Conservation (phyloP, 2,888 invertebrate genomes). For the Ennomos fuscantarius region DNA sequence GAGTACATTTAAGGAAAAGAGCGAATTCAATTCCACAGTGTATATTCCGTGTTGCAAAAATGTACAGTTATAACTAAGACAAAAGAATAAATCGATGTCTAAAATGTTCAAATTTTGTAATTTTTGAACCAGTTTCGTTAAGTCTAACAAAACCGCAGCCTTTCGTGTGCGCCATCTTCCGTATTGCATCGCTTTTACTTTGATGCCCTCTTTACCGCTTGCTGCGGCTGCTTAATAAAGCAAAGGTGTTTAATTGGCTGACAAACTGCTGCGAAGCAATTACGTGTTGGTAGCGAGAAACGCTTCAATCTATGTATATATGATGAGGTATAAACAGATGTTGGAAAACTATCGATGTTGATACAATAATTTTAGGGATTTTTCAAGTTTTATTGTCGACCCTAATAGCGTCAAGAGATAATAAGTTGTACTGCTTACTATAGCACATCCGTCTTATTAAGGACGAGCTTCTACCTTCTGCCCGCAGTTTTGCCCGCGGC, state of each 20-base stretch:
- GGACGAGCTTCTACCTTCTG: too few species aligned
- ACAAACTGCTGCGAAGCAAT: constrained; percentile 84
- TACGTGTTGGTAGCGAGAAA: constrained; percentile 76
- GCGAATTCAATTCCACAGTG: too few species aligned
- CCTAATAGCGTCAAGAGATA: too few species aligned
- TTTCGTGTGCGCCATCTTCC: constrained; percentile 25
- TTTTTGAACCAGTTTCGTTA: background rate
- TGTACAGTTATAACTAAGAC: too few species aligned
- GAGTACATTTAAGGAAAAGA: too few species aligned
- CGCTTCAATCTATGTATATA: constrained; percentile 73
- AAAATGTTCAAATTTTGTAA: too few species aligned
- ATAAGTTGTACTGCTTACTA: too few species aligned
- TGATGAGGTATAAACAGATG: constrained; percentile 43
- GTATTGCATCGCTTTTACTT: constrained; percentile 40
- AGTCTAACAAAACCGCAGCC: constrained; percentile 12
- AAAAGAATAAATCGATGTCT: too few species aligned
- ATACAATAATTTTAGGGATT: background rate
- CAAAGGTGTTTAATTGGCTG: constrained; percentile 85
- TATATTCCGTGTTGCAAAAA: too few species aligned
- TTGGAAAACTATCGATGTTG: constrained; percentile 3
- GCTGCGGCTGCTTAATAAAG: constrained; percentile 83
- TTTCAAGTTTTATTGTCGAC: too few species aligned
- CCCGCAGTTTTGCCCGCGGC: too few species aligned
- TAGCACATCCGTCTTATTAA: too few species aligned
- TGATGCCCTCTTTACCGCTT: constrained; percentile 57